A percentile compares a stretch with the other conserved stretches of the same genome.
Conservation (phyloP, 2,113 vertebrate genomes). For the Phasianus colchicus region DNA sequence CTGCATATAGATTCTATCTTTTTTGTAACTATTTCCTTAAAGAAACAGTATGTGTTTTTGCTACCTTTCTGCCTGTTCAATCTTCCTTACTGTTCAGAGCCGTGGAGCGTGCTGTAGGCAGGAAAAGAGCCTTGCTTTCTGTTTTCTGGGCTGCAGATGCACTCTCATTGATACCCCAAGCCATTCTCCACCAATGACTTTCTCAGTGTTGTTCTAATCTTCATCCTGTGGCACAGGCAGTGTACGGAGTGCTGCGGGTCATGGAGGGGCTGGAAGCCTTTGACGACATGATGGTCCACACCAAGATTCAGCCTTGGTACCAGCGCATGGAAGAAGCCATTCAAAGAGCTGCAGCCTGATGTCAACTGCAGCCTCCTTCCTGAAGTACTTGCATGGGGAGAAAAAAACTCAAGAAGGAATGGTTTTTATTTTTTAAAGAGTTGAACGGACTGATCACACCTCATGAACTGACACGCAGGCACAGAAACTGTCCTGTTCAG, state of each 20-base stretch:
- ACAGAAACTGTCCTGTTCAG: accelerated
- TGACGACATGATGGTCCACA: conserved; percentile 93
- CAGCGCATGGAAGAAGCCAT: conserved; percentile 84
- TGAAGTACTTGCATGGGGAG: neutral
- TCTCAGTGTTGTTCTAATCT: neutral
- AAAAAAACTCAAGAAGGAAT: neutral
- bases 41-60: neutral
- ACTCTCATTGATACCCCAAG: neutral
- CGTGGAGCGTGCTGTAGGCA: neutral
- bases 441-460: neutral
- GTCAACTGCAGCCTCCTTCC: neutral
- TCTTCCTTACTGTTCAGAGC: neutral
- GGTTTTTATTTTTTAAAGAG: neutral
- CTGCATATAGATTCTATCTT: neutral
- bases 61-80: neutral
- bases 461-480: neutral
- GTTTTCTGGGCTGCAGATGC: neutral
- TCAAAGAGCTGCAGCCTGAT: conserved; percentile 44
- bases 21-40: neutral
- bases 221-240: conserved; percentile 78
- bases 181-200: accelerated
- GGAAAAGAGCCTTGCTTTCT: neutral
- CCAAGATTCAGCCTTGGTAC: conserved; percentile 92
- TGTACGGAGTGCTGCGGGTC: conserved; percentile 93
- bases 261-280: conserved; percentile 97